Conservation (phyloP, 1,140 invertebrate genomes). For the Brachionus sp. region DNA sequence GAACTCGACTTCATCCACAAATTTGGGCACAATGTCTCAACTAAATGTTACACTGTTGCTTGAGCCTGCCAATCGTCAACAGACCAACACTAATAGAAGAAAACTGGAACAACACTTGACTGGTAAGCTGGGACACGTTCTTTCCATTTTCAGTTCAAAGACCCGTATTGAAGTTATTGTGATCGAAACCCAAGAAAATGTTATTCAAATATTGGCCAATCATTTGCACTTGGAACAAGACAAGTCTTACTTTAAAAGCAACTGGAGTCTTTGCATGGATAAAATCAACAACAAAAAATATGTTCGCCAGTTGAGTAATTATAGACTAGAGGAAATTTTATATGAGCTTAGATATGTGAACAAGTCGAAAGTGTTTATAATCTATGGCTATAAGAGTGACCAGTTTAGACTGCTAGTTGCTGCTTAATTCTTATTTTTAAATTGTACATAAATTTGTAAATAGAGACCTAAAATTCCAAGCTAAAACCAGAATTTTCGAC, state of each 20-base stretch:
- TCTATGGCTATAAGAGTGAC: conserved; percentile 20
- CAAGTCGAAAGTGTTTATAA: conserved; percentile 22
- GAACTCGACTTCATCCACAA: neutral
- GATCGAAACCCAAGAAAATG: conserved; percentile 5
- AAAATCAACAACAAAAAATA: neutral
- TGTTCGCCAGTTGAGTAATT: neutral
- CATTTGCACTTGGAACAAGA: conserved; percentile 2
- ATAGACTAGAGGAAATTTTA: neutral
- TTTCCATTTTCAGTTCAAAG: conserved; percentile 20
- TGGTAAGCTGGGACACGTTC: neutral
- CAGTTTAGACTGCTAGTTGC: conserved; percentile 16
- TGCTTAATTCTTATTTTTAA: neutral
- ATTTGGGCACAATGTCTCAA: neutral
- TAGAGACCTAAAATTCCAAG: neutral
- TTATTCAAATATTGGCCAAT: conserved; percentile 22
- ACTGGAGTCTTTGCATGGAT: conserved; percentile 24
- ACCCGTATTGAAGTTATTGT: conserved; percentile 24
- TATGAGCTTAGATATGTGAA: conserved; percentile 18
- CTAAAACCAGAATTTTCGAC: neutral
- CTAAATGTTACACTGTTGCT: conserved; percentile 10
- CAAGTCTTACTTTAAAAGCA: neutral
- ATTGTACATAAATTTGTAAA: conserved; percentile 12
- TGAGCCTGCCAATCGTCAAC: neutral
- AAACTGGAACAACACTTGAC: neutral
- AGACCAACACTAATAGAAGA: neutral